Conservation (phyloP, 53 echinoderm and acorn worm genomes). For the Stichopus horrens region DNA sequence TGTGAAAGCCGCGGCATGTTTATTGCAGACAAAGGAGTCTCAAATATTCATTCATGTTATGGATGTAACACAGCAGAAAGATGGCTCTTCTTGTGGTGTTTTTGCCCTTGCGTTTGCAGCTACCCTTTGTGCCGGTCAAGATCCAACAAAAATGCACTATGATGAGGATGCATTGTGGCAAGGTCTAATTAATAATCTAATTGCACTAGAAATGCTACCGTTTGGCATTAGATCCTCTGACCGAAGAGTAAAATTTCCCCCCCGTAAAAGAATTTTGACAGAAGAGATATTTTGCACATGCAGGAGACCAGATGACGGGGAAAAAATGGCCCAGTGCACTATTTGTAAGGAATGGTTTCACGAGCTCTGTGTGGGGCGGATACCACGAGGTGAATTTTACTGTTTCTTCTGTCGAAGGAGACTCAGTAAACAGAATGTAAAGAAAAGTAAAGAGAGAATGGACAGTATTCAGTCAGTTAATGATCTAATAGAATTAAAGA, state of each 20-base stretch:
- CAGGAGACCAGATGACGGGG: conserved; percentile 30
- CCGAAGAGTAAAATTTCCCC: background rate
- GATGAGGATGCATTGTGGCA: conserved; percentile 20
- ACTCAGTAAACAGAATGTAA: background rate
- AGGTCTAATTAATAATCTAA: background rate
- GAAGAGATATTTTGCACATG: conserved; percentile 28
- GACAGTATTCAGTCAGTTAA: background rate
- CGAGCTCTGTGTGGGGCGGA: conserved; percentile 5
- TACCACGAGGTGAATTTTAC: conserved; percentile 1
- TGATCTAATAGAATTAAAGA: background rate
- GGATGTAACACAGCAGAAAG: conserved; percentile 16
- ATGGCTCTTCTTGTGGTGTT: conserved; percentile 28
- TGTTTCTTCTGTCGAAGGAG: conserved; percentile 18
- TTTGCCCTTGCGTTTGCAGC: conserved; percentile 24
- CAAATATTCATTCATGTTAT: conserved; percentile 5
- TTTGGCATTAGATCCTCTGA: background rate
- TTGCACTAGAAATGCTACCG: background rate
- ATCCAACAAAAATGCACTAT: background rate
- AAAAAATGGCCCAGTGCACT: conserved; percentile 13
- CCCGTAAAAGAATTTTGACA: background rate
- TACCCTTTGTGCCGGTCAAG: background rate
- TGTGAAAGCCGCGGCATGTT: conserved; percentile 11
- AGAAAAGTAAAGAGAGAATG: conserved; percentile 4
- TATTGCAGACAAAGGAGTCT: background rate
- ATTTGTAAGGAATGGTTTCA: conserved; percentile 40